Percentiles rank a stretch among this genome's conserved stretches.
Conservation (phyloP, 2,797 vertebrate species). For the Lithobates pipiens region DNA sequence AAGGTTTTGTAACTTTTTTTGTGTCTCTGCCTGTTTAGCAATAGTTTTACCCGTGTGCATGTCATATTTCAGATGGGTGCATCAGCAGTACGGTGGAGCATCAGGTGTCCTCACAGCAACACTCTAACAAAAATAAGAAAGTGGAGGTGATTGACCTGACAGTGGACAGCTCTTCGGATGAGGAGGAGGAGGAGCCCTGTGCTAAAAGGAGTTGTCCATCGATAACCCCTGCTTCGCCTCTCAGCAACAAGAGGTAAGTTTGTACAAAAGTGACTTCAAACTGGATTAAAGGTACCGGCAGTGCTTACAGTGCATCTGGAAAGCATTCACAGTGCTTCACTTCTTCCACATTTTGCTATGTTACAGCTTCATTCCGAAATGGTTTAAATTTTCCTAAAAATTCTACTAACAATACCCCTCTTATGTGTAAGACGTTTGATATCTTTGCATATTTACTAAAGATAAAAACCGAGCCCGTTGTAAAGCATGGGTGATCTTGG, state of each 20-base stretch:
- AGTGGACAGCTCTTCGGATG: constrained; percentile 94
- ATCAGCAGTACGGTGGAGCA: constrained; percentile 86
- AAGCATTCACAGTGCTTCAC: no score
- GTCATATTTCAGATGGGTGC: constrained; percentile 77
- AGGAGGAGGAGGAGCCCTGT: constrained; percentile 91
- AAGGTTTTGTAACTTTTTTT: no score
- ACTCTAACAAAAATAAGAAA: constrained; percentile 84
- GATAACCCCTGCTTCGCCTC: constrained; percentile 88
- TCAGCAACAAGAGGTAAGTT: constrained; percentile 90
- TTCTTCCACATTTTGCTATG: no score
- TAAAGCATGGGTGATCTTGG: no score
- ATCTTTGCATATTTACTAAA: no score
- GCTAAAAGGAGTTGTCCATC: constrained; percentile 91
- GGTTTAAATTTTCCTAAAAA: no score
- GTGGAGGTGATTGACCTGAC: constrained; percentile 97
- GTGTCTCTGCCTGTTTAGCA: not conserved
- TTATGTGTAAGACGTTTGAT: no score
- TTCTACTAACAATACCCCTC: no score
- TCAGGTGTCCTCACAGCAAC: constrained; percentile 74
- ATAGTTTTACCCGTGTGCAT: not conserved
- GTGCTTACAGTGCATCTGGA: no score
- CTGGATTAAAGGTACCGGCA: not conserved
- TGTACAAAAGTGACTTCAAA: not conserved
- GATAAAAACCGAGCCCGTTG: no score
- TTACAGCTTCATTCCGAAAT: no score